Percentiles rank a stretch among this genome's conserved stretches.
Conservation (phyloP, 2,113 vertebrate species). For the Notarius quadriscutis region DNA sequence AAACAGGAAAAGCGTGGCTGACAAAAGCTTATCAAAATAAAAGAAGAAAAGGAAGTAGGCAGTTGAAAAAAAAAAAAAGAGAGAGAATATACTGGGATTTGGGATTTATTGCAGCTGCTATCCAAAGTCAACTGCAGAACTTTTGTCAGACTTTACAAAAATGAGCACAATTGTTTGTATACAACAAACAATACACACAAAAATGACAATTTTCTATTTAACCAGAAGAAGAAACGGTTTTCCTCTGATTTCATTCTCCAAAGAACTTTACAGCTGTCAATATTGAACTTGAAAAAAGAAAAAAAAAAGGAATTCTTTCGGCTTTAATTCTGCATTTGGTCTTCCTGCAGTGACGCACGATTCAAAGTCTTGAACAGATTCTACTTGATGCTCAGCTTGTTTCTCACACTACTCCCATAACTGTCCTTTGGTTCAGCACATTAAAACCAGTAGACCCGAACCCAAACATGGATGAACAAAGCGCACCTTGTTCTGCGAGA, state of each 20-base stretch:
- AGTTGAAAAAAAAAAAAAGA: neutral
- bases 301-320: neutral
- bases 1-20: neutral
- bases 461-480: conserved; percentile 62
- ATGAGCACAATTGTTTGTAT: neutral
- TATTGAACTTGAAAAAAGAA: neutral
- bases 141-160: neutral
- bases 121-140: neutral
- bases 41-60: neutral
- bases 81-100: neutral
- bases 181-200: neutral
- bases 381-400: conserved; percentile 32
- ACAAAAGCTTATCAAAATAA: neutral
- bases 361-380: neutral
- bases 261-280: neutral
- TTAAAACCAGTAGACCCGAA: conserved; percentile 69
- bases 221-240: neutral
- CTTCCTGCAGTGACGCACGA: neutral
- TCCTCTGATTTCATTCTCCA: neutral
- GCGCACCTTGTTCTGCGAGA: conserved; percentile 55
- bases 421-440: conserved; percentile 51
- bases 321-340: neutral
- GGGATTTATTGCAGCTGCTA: neutral
- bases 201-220: neutral
- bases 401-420: conserved; percentile 46